Base-by-base conservation (phyloP, 2,113 vertebrate genomes). In the Onychostoma macrolepis region DNA sequence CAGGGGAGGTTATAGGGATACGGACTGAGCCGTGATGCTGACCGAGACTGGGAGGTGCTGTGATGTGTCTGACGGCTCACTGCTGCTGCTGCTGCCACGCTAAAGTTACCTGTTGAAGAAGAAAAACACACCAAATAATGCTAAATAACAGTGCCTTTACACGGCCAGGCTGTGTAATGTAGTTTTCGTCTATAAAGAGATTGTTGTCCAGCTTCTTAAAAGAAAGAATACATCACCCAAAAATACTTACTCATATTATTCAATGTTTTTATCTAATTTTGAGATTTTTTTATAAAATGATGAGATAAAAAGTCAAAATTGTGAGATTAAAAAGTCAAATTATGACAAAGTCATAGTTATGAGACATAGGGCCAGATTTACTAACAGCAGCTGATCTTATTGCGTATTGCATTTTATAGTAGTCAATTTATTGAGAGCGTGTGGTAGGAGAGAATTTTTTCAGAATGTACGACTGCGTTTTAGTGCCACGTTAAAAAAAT, bases 1-100 rank as follows among this genome's bases (percentile, higher is more conserved):
- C 85, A 77, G 88, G 90, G 90, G 91, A 94, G 94, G 93, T 94
- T 93, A 95, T 36, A 28, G 96, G 94, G 95, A 93, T 87, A 87
- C 83, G 83, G 90, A 93, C 92, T 90, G 80, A 63, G 61, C 67
- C 24, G 88, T 56, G 77, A 58, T 50, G n/a, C 56, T 33, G 58
- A 84, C 78, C 84, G 85, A 53, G 90, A 53, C 63, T 82, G 56
- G 84, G 50, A 72, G 84, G 71, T 63, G 69, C 56, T 85, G 72
- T 85, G 69, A 65, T 45, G 58, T n/a, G 36, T 65, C 38, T 82
- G 80, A 82, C 38, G 38, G 80, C 53, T n/a, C n/a, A n/a, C 38
- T 65, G 12, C 13, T 41, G 38, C 13, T 41, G 38, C 36, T 43
- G 10, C 19, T 41, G 53, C 15, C 50, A 0, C 36, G 58, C 36